These are phyloP conservation scores for Mimas tiliae DNA, from an alignment of 2,888 invertebrate species.

Conservation along the genomic window DNA sequence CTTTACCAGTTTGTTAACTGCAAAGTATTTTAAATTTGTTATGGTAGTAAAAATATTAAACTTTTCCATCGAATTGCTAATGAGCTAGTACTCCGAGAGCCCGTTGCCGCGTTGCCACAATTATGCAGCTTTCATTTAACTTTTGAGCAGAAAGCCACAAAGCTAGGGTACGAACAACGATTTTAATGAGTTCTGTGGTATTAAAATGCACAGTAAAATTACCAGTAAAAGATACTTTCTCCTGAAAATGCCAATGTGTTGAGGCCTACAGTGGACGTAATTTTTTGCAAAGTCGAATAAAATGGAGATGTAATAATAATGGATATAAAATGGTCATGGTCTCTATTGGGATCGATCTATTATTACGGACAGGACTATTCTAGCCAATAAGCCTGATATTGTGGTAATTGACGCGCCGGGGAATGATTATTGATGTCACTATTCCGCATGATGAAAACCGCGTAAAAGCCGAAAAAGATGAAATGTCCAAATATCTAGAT, in stretches of 20 bases:
- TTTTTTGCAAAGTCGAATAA: background rate
- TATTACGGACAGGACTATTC: too few species aligned
- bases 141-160: background rate
- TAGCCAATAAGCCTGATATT: too few species aligned
- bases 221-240: background rate
- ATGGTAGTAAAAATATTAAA: conserved; percentile 8
- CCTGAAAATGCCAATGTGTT: background rate
- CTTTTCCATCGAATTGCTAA: background rate
- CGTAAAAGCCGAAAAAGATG: too few species aligned
- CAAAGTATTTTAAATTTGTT: conserved; percentile 16
- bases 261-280: background rate
- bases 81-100: background rate
- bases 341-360: too few species aligned
- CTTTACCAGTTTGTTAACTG: conserved; percentile 6
- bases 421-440: too few species aligned
- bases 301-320: too few species aligned
- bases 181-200: conserved; percentile 4
- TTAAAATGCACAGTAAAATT: background rate
- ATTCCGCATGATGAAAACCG: too few species aligned
- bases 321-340: too few species aligned
- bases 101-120: background rate
- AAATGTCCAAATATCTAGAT: too few species aligned
- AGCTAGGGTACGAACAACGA: background rate
- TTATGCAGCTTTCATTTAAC: conserved; percentile 11
- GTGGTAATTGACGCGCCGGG: too few species aligned